phyloP scores from a whole-genome alignment of 64 coral and sea anemone genomes.

The Cladopsammia gracilis region DNA sequence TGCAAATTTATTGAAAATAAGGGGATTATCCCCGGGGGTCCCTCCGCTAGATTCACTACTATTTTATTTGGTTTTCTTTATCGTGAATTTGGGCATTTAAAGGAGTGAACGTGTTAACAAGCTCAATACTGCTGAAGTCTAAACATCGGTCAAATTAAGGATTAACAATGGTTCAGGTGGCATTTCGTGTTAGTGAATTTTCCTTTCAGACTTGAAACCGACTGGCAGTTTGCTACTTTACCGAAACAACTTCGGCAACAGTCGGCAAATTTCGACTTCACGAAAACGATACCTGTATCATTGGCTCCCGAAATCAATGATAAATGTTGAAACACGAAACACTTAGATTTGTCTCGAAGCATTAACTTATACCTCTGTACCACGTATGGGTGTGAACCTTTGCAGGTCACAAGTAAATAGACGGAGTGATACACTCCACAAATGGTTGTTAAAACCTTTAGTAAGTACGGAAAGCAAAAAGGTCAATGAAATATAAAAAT shows the following conservation, averaged over 20 bases:
- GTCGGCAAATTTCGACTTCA: not conserved
- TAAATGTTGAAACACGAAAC: not conserved
- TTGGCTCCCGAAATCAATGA: not conserved
- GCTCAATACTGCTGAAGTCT: not conserved
- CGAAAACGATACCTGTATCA: not conserved
- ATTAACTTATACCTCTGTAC: not conserved
- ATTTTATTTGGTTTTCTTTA: not conserved
- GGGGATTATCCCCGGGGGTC: too few species aligned
- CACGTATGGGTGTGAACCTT: slow-evolving; percentile 14
- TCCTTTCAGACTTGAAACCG: not conserved
- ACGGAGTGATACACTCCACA: slow-evolving; percentile 35
- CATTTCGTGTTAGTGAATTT: not conserved
- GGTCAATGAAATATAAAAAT: not conserved
- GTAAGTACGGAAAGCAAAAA: not conserved
- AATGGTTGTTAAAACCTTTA: not conserved
- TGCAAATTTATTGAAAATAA: too few species aligned
- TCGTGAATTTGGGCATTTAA: too few species aligned
- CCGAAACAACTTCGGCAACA: not conserved
- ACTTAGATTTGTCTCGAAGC: not conserved
- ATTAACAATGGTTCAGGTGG: not conserved
- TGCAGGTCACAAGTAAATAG: not conserved
- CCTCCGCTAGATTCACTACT: not conserved
- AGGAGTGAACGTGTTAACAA: not conserved
- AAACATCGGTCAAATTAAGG: not conserved
- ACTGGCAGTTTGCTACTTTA: not conserved